Evolutionary conservation across 2,888 invertebrate genomes (phyloP), one percentile per base, ranked within the genome.

Genomic region (Campoplex capitator): DNA sequence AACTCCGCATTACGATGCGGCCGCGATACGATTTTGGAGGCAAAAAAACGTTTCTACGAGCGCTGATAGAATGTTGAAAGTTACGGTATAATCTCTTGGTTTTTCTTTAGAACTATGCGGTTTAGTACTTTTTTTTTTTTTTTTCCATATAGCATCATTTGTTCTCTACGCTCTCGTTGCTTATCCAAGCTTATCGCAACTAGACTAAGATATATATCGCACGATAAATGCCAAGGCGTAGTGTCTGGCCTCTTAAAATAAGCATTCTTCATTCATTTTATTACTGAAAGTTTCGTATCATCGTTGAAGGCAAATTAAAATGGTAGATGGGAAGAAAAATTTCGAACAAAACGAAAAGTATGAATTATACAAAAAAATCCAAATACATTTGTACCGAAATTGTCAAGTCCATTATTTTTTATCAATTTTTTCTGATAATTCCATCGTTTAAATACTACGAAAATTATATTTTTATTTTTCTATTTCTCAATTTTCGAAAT

Each of bases 101-200:
- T 58, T 32, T 35, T 51, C 51, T 38, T 42, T 28, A 54, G 18
- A 65, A 32, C 51, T 65, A 65, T 56, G n/a, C 70, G 68, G 48
- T 76, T 45, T 28, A 75, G 56, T 45, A 67, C 75, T 76, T 79
- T 45, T 45, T 23, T 23, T 23, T 23, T 23, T 23, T 23, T 23
- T 23, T 0, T 70, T 68, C 67, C 54, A 71, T 42, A 51, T 51
- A 67, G 62, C 86, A 23, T 71, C 79, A 71, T 84, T 85, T 85
- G 82, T 87, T 84, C 78, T 84, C 82, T 56, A 82, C 82, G 87
- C 87, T 87, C 87, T 85, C 84, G 82, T 87, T 87, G 87, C 82
- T 87, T 85, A 87, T 87, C 84, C 87, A 87, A 83, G 87, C 87
- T 76, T 79, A 75, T 87, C 87, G 76, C 56, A 56, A 65, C 62